Percentiles rank a stretch among this genome's conserved stretches.
Conservation (phyloP, 2,797 vertebrate species). For the Ctenochaetus hawaiiensis region DNA sequence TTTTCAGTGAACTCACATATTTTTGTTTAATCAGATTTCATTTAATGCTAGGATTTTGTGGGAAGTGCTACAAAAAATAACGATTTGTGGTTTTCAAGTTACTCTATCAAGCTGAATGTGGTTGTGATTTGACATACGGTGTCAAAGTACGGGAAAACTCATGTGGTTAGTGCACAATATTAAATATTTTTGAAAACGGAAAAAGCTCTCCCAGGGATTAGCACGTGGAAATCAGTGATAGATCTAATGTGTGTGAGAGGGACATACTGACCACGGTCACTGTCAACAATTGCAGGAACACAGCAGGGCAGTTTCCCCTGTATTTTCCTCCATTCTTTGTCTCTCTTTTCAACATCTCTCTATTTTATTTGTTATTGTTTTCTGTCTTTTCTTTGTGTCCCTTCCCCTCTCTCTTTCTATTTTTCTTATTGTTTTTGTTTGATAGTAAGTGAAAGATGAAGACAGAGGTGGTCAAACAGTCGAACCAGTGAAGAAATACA, state of each 20-base stretch:
- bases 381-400: background rate
- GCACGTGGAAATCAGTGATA: constrained; percentile 19
- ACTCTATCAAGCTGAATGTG: background rate
- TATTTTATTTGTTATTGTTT: constrained; percentile 15
- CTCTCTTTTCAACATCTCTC: constrained; percentile 14
- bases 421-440: constrained; percentile 28
- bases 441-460: constrained; percentile 27
- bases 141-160: background rate
- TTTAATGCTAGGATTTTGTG: background rate
- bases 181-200: constrained; percentile 38
- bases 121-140: background rate
- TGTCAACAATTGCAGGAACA: constrained; percentile 60
- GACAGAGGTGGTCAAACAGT: constrained; percentile 33
- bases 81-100: constrained; percentile 1
- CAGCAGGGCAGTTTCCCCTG: constrained; percentile 34
- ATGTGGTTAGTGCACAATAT: constrained; percentile 16
- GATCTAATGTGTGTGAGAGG: constrained; percentile 4
- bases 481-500: constrained; percentile 31
- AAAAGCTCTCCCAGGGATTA: constrained; percentile 27
- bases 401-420: constrained; percentile 1
- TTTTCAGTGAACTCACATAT: background rate
- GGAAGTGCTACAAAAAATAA: background rate
- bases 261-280: constrained; percentile 23
- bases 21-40: constrained; percentile 2
- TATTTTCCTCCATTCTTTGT: background rate